phyloP scores from a whole-genome alignment of 2,888 invertebrate genomes.

The Nudaria mundana region DNA sequence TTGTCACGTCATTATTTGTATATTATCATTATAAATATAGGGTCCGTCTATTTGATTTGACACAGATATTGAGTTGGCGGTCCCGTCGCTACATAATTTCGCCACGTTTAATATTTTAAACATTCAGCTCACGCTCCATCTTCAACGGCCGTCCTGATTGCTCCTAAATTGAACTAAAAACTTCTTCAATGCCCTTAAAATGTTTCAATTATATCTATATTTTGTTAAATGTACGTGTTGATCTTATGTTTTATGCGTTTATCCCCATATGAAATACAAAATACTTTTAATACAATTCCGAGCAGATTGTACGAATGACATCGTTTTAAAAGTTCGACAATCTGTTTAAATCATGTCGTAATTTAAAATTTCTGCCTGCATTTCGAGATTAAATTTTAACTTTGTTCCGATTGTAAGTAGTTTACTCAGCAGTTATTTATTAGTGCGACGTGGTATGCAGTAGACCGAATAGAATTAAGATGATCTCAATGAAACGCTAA shows the following conservation, averaged over 20 bases:
- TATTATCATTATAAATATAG: too few relatives aligned
- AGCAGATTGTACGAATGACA: slow-evolving; percentile 40
- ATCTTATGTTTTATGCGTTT: slow-evolving; percentile 34
- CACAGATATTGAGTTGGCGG: slow-evolving; percentile 67
- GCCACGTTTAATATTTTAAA: slow-evolving; percentile 75
- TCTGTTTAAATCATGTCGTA: slow-evolving; percentile 49
- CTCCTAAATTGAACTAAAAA: slow-evolving; percentile 82
- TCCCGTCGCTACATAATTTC: slow-evolving; percentile 58
- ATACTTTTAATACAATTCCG: slow-evolving; percentile 32
- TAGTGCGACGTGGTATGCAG: slow-evolving; percentile 56
- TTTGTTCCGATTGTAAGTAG: slow-evolving; percentile 63
- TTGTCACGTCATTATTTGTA: too few relatives aligned
- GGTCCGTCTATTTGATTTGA: slow-evolving; percentile 35
- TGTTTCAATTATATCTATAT: slow-evolving; percentile 72
- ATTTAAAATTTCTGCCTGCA: slow-evolving; percentile 61
- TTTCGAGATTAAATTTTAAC: slow-evolving; percentile 70
- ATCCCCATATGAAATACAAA: slow-evolving; percentile 29
- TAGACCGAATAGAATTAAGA: slow-evolving; percentile 65
- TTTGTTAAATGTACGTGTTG: slow-evolving; percentile 46
- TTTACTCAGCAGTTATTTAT: slow-evolving; percentile 65
- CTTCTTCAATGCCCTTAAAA: slow-evolving; percentile 77
- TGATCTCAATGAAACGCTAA: slow-evolving; percentile 73
- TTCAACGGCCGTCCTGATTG: slow-evolving; percentile 80
- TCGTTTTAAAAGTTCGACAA: slow-evolving; percentile 36
- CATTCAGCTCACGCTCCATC: slow-evolving; percentile 76